Base-by-base conservation (phyloP, 2,888 invertebrate genomes). In the Dicranocentrus wangi region DNA sequence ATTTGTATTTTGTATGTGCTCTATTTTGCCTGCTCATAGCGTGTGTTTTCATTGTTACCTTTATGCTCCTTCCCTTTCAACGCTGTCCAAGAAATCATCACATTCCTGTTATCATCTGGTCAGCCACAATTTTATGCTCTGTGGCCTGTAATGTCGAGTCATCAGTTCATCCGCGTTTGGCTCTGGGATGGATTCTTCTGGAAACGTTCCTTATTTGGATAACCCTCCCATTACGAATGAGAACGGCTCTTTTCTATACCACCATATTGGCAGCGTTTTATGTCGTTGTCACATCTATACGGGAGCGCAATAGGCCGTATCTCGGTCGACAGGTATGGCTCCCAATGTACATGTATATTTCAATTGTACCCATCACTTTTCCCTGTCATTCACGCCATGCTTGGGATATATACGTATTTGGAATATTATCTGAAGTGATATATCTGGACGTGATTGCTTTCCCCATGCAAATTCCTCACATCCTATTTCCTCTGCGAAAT, bases 131-230 rank as follows among this genome's bases (percentile, higher is more conserved):
- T 68, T 79, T 86, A 8, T 80, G 83, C 23, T 82, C 83, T 17
- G 82, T 87, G 68, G 79, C 75, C 10, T 73, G 85, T 32, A 71
- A 79, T 32, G 85, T 85, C 23, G 82, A 82, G 90, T 91, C 84
- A 91, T 91, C 55, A 91, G 92, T 23, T 19, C 87, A 86, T 73
- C 87, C 87, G 25, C 90, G 93, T 81, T 93, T 93, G 87, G 91
- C 92, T 73, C 90, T 94, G 19, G 93, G 93, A 32, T 94, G 94
- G 94, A 91, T 92, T 27, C 89, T 94, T 81, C 90, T 94, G 65
- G 89, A 93, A 86, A 92, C 93, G 87, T 94, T 93, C 88, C 90
- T 94, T 65, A 91, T 93, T 65, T 94, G 93, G 88, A 75, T 73
- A 3, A 93, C 93, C 17, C 89, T 94, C 85, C 94, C 94, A 0